Conservation (phyloP, 2,888 invertebrate species). For the Pomacea canaliculata region DNA sequence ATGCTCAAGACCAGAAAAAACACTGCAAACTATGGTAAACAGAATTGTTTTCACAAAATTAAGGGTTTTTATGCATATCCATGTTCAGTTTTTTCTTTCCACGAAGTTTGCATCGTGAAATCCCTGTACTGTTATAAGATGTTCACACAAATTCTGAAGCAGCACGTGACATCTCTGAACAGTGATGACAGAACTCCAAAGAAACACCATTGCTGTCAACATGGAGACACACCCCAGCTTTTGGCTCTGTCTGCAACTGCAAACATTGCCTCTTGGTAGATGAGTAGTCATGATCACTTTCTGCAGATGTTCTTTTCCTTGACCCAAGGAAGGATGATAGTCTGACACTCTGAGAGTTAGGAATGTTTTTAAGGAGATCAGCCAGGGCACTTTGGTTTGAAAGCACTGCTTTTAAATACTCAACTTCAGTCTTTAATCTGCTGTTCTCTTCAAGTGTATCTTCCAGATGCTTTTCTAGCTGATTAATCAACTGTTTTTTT, state of each 20-base stretch:
- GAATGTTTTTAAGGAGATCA: constrained; percentile 58
- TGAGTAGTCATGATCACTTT: constrained; percentile 52
- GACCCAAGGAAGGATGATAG: constrained; percentile 47
- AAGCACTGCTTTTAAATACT: constrained; percentile 61
- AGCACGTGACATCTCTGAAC: constrained; percentile 37
- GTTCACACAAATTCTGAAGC: neutral
- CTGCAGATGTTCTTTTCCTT: constrained; percentile 46
- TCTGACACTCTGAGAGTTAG: constrained; percentile 50
- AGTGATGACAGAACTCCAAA: constrained; percentile 61
- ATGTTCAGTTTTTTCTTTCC: too few relatives aligned
- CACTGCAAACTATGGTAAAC: too few relatives aligned
- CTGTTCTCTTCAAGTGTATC: constrained; percentile 37
- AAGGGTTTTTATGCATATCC: too few relatives aligned
- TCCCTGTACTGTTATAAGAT: neutral
- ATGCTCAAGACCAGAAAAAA: too few relatives aligned
- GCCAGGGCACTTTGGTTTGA: constrained; percentile 63
- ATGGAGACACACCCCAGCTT: constrained; percentile 64
- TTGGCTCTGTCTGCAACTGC: constrained; percentile 8
- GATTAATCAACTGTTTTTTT: constrained; percentile 46
- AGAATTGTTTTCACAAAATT: too few relatives aligned
- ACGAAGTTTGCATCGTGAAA: too few relatives aligned
- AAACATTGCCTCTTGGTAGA: constrained; percentile 29
- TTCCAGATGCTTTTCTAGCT: constrained; percentile 38
- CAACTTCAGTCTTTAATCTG: constrained; percentile 52
- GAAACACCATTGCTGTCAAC: constrained; percentile 57